Conservation (phyloP, 2,113 vertebrate genomes). For the Mormyrus iriodes region DNA sequence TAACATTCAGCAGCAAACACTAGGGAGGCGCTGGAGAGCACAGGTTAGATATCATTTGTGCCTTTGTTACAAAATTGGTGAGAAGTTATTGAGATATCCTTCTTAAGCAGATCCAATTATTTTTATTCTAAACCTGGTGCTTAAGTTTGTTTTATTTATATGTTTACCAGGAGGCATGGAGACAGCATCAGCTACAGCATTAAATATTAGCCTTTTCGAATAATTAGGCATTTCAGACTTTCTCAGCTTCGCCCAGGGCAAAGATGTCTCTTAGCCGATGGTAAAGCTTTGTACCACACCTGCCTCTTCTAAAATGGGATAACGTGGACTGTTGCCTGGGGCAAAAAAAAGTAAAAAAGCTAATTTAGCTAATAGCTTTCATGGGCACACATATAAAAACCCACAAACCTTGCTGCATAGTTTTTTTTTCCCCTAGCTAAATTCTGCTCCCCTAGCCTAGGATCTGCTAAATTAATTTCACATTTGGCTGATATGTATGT, state of each 20-base stretch:
- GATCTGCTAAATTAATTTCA: background rate
- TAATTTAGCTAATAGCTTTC: background rate
- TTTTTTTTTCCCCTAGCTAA: background rate
- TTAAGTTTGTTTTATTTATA: constrained; percentile 7
- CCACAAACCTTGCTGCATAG: background rate
- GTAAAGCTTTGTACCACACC: background rate
- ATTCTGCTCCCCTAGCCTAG: too few species aligned
- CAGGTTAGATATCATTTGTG: background rate
- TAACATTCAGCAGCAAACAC: background rate
- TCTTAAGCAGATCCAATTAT: background rate
- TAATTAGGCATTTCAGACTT: constrained; percentile 4
- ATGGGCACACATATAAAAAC: background rate
- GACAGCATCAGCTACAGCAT: constrained; percentile 1
- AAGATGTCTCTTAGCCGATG: background rate
- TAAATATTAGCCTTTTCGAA: background rate
- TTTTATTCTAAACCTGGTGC: background rate
- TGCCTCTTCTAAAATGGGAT: background rate
- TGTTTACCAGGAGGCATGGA: background rate
- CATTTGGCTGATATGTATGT: background rate
- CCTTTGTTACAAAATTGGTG: background rate
- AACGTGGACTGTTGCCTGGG: background rate
- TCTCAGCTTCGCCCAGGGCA: background rate
- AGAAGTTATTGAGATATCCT: background rate
- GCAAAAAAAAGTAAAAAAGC: background rate
- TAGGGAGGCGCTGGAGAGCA: background rate